Base-by-base conservation (phyloP, 2,797 vertebrate species). In the Acridotheres tristis region DNA sequence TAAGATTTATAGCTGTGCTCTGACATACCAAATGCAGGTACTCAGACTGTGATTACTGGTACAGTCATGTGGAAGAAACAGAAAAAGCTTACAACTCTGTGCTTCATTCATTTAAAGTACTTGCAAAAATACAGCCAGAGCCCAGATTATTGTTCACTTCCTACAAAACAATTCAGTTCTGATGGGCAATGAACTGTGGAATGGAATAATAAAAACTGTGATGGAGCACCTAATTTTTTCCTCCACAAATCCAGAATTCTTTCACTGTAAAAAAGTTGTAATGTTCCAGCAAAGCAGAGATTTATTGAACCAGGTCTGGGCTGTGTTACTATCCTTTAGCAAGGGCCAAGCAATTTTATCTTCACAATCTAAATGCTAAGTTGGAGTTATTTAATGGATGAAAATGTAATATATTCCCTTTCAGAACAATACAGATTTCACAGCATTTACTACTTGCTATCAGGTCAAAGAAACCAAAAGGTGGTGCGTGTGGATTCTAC, bases 401-500 rank as follows among this genome's bases (percentile, higher is more conserved):
- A 42, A 90, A 79, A 69, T 3, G 26, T 21, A 84, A 76, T 3
- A 47, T 25, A 15, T 53, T 69, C 23, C 36, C 13, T 55, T 66
- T 59, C 5, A 17, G 4, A 54, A 25, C 16, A 87, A 75, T n/a
- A 50, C 27, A 51, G 30, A 65, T 38, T 47, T 53, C 12, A 8
- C 23, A 83, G 30, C 13, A 21, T 30, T 81, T 22, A 7, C 38
- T 48, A 42, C n/a, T 61, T 62, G 51, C 27, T 53, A 48, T 43
- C 5, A 3, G 0, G 68, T n/a, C 18, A 69, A 69, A 22, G n/a
- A 80, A 96, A 53, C 40, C 40, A 68, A 74, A 72, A 86, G 32
- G n/a, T 16, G 5, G 19, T 5, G 27, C 0, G 0, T 4, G 22
- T 6, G n/a, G 27, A 62, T 79, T 85, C 85, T 17, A 61, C 36